Evolutionary conservation across 2,113 vertebrate species (phyloP).

Genomic region (Nannospalax galili): DNA sequence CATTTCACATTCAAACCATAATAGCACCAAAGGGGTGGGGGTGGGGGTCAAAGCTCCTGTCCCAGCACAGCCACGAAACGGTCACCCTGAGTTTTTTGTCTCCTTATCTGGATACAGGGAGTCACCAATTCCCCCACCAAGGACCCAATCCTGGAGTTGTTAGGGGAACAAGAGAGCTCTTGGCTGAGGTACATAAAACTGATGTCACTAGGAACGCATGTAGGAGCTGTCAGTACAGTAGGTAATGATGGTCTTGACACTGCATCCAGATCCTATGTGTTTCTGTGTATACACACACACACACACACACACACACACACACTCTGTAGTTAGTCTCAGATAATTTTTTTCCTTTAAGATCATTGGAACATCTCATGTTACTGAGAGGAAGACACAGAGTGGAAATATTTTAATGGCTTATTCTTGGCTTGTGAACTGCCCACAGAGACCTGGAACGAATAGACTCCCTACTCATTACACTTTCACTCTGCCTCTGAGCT

Average conservation of each 20-base stretch:
- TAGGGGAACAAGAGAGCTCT: background rate
- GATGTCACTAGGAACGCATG: background rate
- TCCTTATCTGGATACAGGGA: background rate
- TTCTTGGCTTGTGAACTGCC: conserved; percentile 49
- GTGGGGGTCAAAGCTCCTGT: background rate
- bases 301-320: background rate
- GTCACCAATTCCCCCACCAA: background rate
- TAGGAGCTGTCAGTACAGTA: background rate
- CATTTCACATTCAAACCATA: background rate
- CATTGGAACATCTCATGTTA: conserved; percentile 40
- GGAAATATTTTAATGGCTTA: conserved; percentile 60
- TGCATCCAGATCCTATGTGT: background rate
- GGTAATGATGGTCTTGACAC: background rate
- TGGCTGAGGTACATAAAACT: background rate
- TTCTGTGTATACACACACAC: too few species aligned
- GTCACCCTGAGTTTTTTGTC: background rate
- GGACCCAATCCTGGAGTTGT: background rate
- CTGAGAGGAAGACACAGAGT: conserved; percentile 52
- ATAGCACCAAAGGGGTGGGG: background rate
- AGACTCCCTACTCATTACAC: background rate
- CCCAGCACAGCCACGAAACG: background rate
- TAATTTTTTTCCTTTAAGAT: conserved; percentile 33
- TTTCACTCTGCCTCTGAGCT: background rate
- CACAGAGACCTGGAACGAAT: background rate
- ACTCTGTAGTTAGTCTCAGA: background rate